Evolutionary conservation across 2,888 invertebrate species (phyloP).

Genomic region (Taphrorychus bicolor): DNA sequence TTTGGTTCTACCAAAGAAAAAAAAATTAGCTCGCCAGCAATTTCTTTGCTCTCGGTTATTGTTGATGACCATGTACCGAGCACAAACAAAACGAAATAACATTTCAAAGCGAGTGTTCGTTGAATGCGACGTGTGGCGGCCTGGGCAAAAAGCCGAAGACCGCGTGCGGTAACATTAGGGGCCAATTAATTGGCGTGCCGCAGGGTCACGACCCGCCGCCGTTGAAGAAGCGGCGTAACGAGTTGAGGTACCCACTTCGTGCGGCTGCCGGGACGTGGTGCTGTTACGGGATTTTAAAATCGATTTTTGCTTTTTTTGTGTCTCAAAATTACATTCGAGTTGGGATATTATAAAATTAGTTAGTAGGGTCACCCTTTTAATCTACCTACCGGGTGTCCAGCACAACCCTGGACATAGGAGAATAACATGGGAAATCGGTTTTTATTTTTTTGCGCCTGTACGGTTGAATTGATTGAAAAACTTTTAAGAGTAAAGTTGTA

Average conservation of each 20-base stretch:
- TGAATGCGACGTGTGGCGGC: conserved; percentile 21
- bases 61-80: background rate
- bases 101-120: background rate
- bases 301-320: background rate
- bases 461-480: too few species aligned
- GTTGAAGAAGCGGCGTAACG: conserved; percentile 39
- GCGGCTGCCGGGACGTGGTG: background rate
- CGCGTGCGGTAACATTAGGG: conserved; percentile 40
- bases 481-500: too few species aligned
- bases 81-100: background rate
- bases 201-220: conserved; percentile 41
- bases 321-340: background rate
- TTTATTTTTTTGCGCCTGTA: too few species aligned
- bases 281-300: background rate
- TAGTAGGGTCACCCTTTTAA: too few species aligned
- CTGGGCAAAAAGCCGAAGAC: conserved; percentile 30
- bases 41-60: background rate
- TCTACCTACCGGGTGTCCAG: too few species aligned
- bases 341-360: too few species aligned
- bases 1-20: background rate
- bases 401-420: too few species aligned
- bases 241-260: conserved; percentile 14
- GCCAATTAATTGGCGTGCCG: conserved; percentile 41
- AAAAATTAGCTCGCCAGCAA: background rate
- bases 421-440: too few species aligned